Evolutionary conservation across 2,113 vertebrate genomes (phyloP).

Genomic region (Chloropsis cyanopogon): DNA sequence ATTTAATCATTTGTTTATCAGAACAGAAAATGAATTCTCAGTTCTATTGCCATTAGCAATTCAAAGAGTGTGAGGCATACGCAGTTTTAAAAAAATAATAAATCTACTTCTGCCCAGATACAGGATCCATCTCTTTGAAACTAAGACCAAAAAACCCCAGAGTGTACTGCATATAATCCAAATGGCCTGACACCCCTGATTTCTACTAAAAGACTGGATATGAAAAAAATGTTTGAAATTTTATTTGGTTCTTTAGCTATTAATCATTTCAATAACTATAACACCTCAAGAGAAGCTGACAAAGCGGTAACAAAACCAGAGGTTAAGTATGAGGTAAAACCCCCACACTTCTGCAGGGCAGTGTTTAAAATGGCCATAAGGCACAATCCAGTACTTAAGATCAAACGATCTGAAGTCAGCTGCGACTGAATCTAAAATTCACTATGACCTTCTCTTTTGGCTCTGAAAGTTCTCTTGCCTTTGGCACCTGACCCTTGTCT

Average conservation of each 20-base stretch:
- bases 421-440: not conserved
- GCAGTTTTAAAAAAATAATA: not conserved
- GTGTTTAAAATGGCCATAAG: not conserved
- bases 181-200: not conserved
- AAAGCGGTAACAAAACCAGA: not conserved
- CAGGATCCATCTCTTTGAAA: not conserved
- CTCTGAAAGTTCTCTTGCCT: not conserved
- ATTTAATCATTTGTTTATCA: not conserved
- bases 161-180: not conserved
- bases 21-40: conserved; percentile 5
- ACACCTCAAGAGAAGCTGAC: not conserved
- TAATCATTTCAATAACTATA: not conserved
- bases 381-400: not conserved
- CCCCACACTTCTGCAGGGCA: not conserved
- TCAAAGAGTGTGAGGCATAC: not conserved
- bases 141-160: not conserved
- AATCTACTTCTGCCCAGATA: not conserved
- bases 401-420: not conserved
- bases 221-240: not conserved
- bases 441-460: not conserved
- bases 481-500: not conserved
- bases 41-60: not conserved
- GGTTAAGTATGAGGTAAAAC: not conserved
- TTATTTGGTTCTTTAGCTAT: not conserved
- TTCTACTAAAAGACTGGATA: not conserved